These are phyloP conservation scores for Prunella strophiata DNA, from an alignment of 2,797 vertebrate genomes.

Conservation along the genomic window DNA sequence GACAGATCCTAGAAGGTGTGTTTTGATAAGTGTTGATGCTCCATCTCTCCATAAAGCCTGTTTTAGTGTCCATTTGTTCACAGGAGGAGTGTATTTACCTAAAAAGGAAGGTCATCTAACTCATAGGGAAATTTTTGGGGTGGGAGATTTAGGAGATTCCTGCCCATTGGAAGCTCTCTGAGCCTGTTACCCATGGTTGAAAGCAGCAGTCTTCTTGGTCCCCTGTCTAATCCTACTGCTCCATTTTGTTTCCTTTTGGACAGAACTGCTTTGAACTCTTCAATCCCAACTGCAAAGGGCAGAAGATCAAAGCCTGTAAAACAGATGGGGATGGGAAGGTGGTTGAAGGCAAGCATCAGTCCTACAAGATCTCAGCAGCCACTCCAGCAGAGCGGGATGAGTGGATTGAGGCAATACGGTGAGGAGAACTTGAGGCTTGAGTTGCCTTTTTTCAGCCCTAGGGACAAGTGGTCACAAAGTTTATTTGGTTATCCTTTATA, in stretches of 20 bases:
- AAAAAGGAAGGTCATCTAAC: background rate
- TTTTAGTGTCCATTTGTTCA: background rate
- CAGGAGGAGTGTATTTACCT: background rate
- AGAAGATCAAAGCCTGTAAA: slow-evolving; percentile 96
- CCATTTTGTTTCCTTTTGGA: background rate
- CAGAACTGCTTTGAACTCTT: slow-evolving; percentile 95
- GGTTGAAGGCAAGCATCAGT: slow-evolving; percentile 93
- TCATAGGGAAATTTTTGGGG: background rate
- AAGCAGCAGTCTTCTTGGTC: background rate
- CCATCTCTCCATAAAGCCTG: background rate
- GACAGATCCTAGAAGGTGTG: background rate
- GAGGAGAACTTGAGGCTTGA: background rate
- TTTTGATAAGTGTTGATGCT: background rate
- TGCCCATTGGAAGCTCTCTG: background rate
- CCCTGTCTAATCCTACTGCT: background rate
- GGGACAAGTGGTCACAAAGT: background rate
- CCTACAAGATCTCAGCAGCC: slow-evolving; percentile 92
- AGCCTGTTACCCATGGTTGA: background rate
- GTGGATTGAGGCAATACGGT: slow-evolving; percentile 96
- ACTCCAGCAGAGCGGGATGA: slow-evolving; percentile 87
- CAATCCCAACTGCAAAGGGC: slow-evolving; percentile 89
- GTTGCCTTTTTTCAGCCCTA: background rate
- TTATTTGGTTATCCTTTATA: background rate
- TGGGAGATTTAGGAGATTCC: background rate
- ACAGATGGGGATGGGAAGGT: slow-evolving; percentile 92